A percentile compares a stretch with the other conserved stretches of the same genome.
Evolutionary conservation across 2,797 vertebrate genomes (phyloP).

Genomic region (Ctenopoma kingsleyae): DNA sequence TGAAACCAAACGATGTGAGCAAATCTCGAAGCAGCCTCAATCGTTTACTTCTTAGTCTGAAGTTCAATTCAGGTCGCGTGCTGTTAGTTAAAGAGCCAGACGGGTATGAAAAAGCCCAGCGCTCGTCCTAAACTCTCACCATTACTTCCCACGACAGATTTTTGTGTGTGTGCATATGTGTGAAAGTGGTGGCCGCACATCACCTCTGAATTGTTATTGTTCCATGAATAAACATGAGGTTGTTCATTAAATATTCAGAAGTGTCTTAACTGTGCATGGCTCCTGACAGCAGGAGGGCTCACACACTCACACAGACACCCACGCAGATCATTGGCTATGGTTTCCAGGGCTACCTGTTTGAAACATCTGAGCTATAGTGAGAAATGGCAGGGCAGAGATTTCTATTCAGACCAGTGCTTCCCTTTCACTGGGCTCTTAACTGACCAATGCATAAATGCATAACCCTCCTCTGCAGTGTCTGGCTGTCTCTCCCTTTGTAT

Average conservation of each 20-base stretch:
- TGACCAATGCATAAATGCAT: conserved; percentile 78
- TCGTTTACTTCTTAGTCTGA: neutral
- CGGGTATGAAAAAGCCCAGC: conserved; percentile 41
- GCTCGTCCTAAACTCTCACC: conserved; percentile 61
- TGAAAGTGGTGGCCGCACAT: conserved; percentile 40
- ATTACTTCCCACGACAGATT: conserved; percentile 41
- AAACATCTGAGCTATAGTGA: conserved; percentile 63
- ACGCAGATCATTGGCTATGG: conserved; percentile 43
- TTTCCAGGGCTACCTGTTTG: conserved; percentile 78
- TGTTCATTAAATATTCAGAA: conserved; percentile 84
- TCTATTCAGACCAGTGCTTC: conserved; percentile 66
- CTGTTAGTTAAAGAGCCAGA: conserved; percentile 40
- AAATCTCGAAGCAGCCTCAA: conserved; percentile 2
- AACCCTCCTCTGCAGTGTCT: conserved; percentile 49
- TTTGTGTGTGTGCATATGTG: conserved; percentile 7
- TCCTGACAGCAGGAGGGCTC: conserved; percentile 80
- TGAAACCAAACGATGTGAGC: neutral
- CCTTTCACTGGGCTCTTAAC: conserved; percentile 61
- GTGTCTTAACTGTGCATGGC: conserved; percentile 77
- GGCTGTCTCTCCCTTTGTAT: conserved; percentile 50
- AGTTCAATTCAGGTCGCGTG: conserved; percentile 34
- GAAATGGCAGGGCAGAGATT: conserved; percentile 74
- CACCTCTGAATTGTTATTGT: conserved; percentile 70
- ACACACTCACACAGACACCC: conserved; percentile 22
- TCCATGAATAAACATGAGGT: conserved; percentile 82